phyloP scores from a whole-genome alignment of 2,888 invertebrate genomes.

The Dendrolimus pini region DNA sequence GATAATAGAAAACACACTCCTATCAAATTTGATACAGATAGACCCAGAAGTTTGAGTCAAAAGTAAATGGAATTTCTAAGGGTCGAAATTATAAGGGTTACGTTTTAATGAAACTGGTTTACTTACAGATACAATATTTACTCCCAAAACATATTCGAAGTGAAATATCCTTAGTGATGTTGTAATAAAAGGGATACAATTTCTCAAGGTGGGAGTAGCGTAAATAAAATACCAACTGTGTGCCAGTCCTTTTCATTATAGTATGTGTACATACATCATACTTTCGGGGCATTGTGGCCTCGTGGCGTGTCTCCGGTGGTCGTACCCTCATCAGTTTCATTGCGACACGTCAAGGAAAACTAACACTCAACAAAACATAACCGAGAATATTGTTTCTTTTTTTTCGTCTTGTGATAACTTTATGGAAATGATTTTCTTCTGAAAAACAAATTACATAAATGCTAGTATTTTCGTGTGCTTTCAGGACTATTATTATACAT shows the following conservation, averaged over 20 bases:
- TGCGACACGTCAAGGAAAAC: conserved; percentile 18
- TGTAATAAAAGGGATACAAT: background rate
- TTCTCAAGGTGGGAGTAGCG: background rate
- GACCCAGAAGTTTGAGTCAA: too few relatives aligned
- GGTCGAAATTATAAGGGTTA: too few relatives aligned
- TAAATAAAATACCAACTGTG: conserved; percentile 5
- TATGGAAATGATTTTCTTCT: background rate
- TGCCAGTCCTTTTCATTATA: conserved; percentile 5
- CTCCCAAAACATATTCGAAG: too few relatives aligned
- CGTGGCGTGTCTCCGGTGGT: conserved; percentile 28
- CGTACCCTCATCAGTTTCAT: conserved; percentile 37
- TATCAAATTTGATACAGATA: too few relatives aligned
- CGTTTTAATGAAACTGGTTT: too few relatives aligned
- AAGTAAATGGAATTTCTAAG: too few relatives aligned
- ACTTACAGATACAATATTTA: too few relatives aligned
- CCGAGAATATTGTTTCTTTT: conserved; percentile 5
- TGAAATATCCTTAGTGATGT: too few relatives aligned
- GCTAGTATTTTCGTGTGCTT: too few relatives aligned
- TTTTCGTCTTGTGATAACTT: conserved; percentile 5
- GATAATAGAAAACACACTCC: too few relatives aligned
- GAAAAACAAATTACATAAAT: too few relatives aligned
- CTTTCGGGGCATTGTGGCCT: conserved; percentile 22
- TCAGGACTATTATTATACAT: too few relatives aligned
- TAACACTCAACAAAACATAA: conserved; percentile 3
- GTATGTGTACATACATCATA: conserved; percentile 12